phyloP scores from a whole-genome alignment of 2,888 invertebrate genomes.

The Thumatha senex region DNA sequence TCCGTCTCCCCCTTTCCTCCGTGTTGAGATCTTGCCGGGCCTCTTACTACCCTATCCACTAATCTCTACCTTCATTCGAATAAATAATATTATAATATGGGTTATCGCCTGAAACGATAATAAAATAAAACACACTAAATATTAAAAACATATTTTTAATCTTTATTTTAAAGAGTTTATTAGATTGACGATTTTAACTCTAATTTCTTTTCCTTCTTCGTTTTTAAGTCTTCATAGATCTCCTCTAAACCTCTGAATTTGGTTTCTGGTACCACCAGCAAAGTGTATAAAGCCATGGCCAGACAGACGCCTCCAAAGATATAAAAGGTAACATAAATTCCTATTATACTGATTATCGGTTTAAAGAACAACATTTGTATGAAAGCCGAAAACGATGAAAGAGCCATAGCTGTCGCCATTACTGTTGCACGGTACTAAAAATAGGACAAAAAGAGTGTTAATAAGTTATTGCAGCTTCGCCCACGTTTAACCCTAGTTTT shows the following conservation, averaged over 20 bases:
- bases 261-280: not conserved
- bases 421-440: constrained; percentile 71
- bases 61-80: no score
- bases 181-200: not conserved
- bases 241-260: not conserved
- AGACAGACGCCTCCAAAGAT: not conserved
- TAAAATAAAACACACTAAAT: not conserved
- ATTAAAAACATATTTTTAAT: not conserved
- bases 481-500: no score
- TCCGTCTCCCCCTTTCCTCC: no score
- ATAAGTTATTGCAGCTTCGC: not conserved
- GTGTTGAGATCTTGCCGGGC: no score
- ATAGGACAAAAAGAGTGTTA: not conserved
- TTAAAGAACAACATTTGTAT: constrained; percentile 67
- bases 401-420: constrained; percentile 59
- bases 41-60: no score
- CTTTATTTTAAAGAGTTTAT: no score
- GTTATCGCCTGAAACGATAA: not conserved
- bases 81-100: no score
- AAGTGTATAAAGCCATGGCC: not conserved
- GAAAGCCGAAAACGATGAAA: constrained; percentile 51
- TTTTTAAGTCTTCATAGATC: not conserved
- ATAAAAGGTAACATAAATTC: not conserved
- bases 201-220: not conserved
- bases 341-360: constrained; percentile 48